Evolutionary conservation across 1,140 invertebrate genomes (phyloP).

Genomic region (Drosophila albomicans): DNA sequence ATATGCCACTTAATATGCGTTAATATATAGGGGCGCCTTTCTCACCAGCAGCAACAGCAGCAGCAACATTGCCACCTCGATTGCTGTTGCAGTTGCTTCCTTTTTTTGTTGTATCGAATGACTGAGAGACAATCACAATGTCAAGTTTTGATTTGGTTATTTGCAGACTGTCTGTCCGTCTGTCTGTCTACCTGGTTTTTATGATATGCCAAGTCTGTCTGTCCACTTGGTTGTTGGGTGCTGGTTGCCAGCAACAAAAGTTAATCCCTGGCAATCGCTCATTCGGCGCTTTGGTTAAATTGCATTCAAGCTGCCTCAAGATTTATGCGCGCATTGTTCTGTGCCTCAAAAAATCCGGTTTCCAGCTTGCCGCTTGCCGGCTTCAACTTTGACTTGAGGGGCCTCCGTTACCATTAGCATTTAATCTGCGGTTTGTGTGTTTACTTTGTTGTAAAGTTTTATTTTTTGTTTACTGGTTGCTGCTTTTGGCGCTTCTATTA

Average conservation of each 20-base stretch:
- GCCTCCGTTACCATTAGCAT: constrained; percentile 71
- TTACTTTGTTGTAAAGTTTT: constrained; percentile 24
- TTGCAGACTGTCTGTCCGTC: constrained; percentile 20
- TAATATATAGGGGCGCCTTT: constrained; percentile 50
- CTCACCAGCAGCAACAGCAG: constrained; percentile 31
- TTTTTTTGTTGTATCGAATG: constrained; percentile 34
- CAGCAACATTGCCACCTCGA: constrained; percentile 15
- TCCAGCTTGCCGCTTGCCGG: constrained; percentile 38
- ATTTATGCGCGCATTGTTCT: constrained; percentile 81
- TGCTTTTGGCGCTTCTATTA: constrained; percentile 73
- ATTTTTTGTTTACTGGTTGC: constrained; percentile 2
- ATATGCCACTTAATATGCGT: constrained; percentile 55
- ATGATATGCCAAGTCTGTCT: constrained; percentile 23
- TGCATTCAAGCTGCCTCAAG: constrained; percentile 74
- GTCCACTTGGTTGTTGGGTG: neutral
- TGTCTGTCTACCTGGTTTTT: constrained; percentile 37
- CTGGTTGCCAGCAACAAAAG: constrained; percentile 9
- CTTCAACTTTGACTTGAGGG: constrained; percentile 35
- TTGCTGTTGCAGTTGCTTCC: constrained; percentile 57
- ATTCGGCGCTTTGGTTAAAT: constrained; percentile 66
- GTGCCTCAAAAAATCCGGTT: constrained; percentile 78
- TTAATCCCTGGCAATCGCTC: constrained; percentile 74
- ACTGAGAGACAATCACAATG: constrained; percentile 58
- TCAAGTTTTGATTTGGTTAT: constrained; percentile 80
- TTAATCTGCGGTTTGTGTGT: constrained; percentile 72